Evolutionary conservation across 1,140 invertebrate species (phyloP), one percentile per base, ranked within the genome.

Genomic region (Drosophila lini): DNA sequence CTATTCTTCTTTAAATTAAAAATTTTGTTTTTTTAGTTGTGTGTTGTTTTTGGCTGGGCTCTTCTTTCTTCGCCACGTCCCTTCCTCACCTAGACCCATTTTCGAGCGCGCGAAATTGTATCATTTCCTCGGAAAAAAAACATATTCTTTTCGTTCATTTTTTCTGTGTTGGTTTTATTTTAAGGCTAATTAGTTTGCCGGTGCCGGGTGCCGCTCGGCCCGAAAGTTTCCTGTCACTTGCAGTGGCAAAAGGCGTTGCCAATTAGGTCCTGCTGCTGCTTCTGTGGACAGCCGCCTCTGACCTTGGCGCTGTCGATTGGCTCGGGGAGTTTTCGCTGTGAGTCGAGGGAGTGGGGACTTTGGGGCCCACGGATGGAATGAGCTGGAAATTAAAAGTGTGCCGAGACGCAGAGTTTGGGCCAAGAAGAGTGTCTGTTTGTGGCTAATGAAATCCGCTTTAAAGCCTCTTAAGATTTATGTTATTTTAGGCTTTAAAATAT

Each of bases 141-240:
- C 65, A 16, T 64, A 75, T 50, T 75, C 47, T 48, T 68, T 52
- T 57, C 65, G 45, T 71, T 48, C 58, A 42, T 71, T 61, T 63
- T 71, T 71, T 56, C 47, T 60, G 36, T 65, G 45, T 62, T 65
- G 56, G 42, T 62, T 70, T 48, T 71, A 71, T 79, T 83, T 86
- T 86, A 69, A 75, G 83, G 83, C 85, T 86, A 86, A 86, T 86
- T 86, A 86, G 82, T 88, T 86, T 82, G 75, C 71, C 79, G 82
- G 83, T 69, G 19, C 32, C 50, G 16, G 32, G 32, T 53, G 50
- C 50, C 50, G 16, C 50, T 53, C 58, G 57, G 64, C 60, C 56
- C 63, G 61, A 82, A 86, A 82, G 83, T 86, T 86, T 86, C 75
- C 82, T 85, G 82, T 88, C 82, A 86, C 82, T 86, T 88, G 75